Conservation (phyloP, 2,113 vertebrate species). For the Athene noctua region DNA sequence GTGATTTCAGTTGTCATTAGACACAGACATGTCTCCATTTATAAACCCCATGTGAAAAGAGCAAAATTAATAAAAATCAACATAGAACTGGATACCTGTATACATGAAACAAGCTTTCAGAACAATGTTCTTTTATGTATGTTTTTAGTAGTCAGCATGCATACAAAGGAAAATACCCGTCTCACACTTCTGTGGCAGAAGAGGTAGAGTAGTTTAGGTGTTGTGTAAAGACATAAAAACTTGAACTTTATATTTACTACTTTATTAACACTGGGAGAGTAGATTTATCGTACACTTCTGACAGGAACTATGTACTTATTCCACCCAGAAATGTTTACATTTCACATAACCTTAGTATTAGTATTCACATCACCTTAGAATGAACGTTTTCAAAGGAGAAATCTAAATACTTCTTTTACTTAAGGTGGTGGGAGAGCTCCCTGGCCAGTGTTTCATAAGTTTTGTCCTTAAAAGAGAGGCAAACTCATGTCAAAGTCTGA, state of each 20-base stretch:
- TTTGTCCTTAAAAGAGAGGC: neutral
- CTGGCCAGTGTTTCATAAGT: neutral
- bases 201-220: neutral
- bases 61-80: neutral
- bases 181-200: neutral
- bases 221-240: neutral
- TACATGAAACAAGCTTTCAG: neutral
- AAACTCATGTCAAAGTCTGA: neutral
- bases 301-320: neutral
- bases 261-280: neutral
- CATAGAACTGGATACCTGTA: neutral
- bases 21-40: neutral
- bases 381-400: neutral
- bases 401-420: neutral
- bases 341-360: neutral
- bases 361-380: neutral
- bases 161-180: neutral
- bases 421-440: neutral
- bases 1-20: neutral
- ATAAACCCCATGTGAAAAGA: neutral
- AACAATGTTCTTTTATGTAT: neutral
- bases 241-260: neutral
- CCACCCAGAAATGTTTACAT: neutral
- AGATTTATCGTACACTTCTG: too few relatives aligned
- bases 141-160: neutral